Evolutionary conservation across 35 echinoderm and acorn worm genomes (phyloP), one percentile per base, ranked within the genome.

Genomic region (Apostichopus parvimensis): DNA sequence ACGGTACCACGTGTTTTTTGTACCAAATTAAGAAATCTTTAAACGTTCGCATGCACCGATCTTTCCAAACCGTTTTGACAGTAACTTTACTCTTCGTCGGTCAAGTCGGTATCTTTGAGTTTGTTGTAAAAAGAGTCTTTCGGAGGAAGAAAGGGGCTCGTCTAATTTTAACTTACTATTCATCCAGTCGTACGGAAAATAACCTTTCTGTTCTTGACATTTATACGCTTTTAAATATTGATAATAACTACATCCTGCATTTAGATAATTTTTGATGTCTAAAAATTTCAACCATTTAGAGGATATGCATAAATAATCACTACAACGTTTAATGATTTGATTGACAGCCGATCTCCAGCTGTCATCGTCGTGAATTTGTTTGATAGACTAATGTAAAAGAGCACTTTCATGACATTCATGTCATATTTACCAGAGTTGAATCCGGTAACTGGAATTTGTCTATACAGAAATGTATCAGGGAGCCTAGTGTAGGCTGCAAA

Each of bases 1-100:
- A 93, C 5, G 76, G 92, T 81, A 79, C 83, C 13, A 88, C 92
- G 70, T 93, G 75, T 22, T 87, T 86, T 65, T 87, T 88, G 54
- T 93, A 93, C 83, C 92, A 93, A 53, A 93, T 77, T 64, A 89
- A 76, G 81, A 88, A 89, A 93, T 93, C 92, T 53, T 79, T 55
- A 18, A 93, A 79, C 4, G 92, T 89, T 89, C 20, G 21, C 87
- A 93, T 93, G 53, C 62, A 54, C 18, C 89, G 68, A 22, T 87
- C 84, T 76, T 90, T 90, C 92, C 92, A 93, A 65, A 93, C 17
- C 17, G 34, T 57, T 78, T 90, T 89, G 20, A 25, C 77, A 92
- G 57, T 92, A 94, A 15, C 11, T 8, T 1, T 94, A 92, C 9
- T 91, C 93, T 17, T 75, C 79, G 8, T 92, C 84, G 8, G 68